A percentile compares a stretch with the other conserved stretches of the same genome.
Conservation (phyloP, 2,797 vertebrate species). For the Cercopithecus neglectus region DNA sequence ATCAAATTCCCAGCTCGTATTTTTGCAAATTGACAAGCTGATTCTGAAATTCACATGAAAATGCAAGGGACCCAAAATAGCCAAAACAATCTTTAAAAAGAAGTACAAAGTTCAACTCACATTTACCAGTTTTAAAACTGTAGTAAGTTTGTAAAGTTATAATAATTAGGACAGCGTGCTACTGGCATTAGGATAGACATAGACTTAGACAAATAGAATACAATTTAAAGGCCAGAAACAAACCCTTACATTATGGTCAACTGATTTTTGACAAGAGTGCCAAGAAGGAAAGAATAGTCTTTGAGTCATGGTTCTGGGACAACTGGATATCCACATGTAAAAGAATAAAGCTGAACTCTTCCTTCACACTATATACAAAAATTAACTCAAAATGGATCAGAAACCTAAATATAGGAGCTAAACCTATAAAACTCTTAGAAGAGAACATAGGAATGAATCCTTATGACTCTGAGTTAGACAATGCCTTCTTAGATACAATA, state of each 20-base stretch:
- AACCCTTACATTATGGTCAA: not conserved
- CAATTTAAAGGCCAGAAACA: slow-evolving; percentile 11
- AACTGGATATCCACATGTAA: not conserved
- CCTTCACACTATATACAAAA: not conserved
- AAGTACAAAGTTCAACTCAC: not conserved
- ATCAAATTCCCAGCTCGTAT: not conserved
- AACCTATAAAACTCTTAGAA: slow-evolving; percentile 17
- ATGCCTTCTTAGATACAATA: not conserved
- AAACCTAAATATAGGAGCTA: slow-evolving; percentile 8
- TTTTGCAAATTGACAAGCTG: slow-evolving; percentile 20
- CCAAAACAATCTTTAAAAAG: not conserved
- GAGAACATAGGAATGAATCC: slow-evolving; percentile 15
- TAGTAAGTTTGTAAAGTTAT: not conserved
- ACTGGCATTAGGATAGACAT: not conserved
- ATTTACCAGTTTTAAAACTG: slow-evolving; percentile 27
- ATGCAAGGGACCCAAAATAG: not conserved
- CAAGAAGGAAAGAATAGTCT: not conserved
- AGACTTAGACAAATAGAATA: not conserved
- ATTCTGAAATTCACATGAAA: slow-evolving; percentile 41
- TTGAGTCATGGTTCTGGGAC: not conserved
- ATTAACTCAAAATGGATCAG: not conserved
- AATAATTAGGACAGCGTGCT: not conserved
- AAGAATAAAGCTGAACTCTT: not conserved
- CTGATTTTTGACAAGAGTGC: slow-evolving; percentile 9
- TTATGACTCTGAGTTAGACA: not conserved